phyloP scores from a whole-genome alignment of 2,113 vertebrate species.

The Phalacrocorax carbo region DNA sequence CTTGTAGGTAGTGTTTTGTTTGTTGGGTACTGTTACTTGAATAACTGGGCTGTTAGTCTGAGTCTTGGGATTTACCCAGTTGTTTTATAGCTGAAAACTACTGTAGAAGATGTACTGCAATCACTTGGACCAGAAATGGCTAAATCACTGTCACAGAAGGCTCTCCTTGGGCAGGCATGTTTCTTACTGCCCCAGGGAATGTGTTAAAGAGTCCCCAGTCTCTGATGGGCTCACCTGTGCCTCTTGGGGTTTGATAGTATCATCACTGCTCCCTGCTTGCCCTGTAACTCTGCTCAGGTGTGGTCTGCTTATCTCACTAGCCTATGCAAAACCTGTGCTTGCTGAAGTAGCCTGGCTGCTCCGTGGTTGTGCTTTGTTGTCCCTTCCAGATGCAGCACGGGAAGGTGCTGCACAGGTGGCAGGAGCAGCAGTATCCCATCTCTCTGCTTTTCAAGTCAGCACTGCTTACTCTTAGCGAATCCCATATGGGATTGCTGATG shows the following conservation, averaged over 20 bases:
- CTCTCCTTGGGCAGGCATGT: neutral
- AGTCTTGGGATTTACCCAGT: neutral
- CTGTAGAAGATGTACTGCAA: neutral
- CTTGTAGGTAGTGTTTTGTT: neutral
- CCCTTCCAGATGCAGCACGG: accelerated
- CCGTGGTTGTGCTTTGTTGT: neutral
- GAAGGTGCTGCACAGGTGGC: neutral
- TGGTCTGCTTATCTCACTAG: neutral
- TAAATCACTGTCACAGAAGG: neutral
- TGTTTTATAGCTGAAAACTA: neutral
- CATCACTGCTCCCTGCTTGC: neutral
- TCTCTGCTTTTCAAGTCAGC: accelerated
- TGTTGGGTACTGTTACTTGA: neutral
- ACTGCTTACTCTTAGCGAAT: accelerated
- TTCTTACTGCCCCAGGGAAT: neutral
- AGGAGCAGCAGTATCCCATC: neutral
- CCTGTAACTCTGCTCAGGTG: neutral
- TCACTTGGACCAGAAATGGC: neutral
- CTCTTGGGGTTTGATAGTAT: neutral
- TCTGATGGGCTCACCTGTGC: neutral
- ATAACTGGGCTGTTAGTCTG: neutral
- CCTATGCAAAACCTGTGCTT: neutral
- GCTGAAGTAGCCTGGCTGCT: neutral
- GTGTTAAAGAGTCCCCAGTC: neutral
- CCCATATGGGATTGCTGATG: accelerated